A percentile compares a stretch with the other conserved stretches of the same genome.
phyloP scores from a whole-genome alignment of 2,888 invertebrate species.

The Pseudanteris insignis region DNA sequence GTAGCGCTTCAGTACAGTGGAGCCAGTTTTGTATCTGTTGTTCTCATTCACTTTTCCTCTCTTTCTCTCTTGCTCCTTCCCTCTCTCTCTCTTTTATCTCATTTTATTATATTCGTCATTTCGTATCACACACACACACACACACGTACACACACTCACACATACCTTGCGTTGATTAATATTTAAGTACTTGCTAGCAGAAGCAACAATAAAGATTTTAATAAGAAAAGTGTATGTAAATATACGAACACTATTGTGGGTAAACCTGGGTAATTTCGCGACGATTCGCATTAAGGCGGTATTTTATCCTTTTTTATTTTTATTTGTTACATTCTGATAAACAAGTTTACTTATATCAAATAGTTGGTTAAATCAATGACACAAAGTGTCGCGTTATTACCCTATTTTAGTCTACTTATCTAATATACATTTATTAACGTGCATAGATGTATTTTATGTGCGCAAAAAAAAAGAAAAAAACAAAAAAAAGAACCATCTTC shows the following conservation, averaged over 20 bases:
- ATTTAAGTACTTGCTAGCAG: constrained; percentile 58
- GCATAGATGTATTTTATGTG: constrained; percentile 40
- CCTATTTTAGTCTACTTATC: constrained; percentile 30
- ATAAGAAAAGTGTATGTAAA: constrained; percentile 50
- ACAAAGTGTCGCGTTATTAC: constrained; percentile 25
- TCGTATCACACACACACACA: constrained; percentile 27
- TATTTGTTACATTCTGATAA: constrained; percentile 7
- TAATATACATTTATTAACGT: constrained; percentile 32
- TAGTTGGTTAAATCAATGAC: constrained; percentile 22
- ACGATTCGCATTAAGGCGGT: constrained; percentile 7
- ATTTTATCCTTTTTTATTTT: constrained; percentile 9
- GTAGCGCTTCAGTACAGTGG: too few species aligned
- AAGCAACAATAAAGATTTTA: constrained; percentile 60
- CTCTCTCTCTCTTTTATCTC: too few species aligned
- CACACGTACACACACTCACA: too few species aligned
- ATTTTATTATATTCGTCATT: too few species aligned
- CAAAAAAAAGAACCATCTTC: constrained; percentile 32
- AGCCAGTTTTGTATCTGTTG: constrained; percentile 44
- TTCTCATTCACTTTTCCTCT: too few species aligned
- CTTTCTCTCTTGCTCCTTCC: too few species aligned
- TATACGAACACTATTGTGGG: constrained; percentile 33
- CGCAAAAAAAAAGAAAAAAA: constrained; percentile 21
- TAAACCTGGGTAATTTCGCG: constrained; percentile 35
- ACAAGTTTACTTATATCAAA: constrained; percentile 6
- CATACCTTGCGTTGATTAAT: constrained; percentile 59